Base-by-base conservation (phyloP, 2,888 invertebrate species). In the Macrosiphum euphorbiae region DNA sequence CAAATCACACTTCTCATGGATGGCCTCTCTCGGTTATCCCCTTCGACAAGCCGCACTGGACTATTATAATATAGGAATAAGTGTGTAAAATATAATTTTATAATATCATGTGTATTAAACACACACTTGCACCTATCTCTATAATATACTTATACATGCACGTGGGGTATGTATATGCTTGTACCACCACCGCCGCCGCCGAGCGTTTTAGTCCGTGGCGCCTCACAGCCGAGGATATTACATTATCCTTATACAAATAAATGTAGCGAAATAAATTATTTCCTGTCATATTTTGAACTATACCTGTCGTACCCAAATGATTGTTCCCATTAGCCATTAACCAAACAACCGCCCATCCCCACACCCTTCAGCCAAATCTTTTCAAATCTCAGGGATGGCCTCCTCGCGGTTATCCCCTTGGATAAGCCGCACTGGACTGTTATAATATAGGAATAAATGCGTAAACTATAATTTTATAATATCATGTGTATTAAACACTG, bases 201-300 rank as follows among this genome's bases (percentile, higher is more conserved):
- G 44, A 44, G 16, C 28, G 89, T 61, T 90, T 61, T 47, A 44
- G n/a, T 47, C 44, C n/a, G 47, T 90, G 90, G 78, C 90, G 67
- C 50, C 47, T 90, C 50, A 26, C 26, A 78, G 67, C 90, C 78
- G 90, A 90, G 67, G 78, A 50, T 52, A 90, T 90, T 90, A 44
- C 44, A 90, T 90, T 90, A 78, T 90, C 90, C 90, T 90, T 52
- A 35, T n/a, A n/a, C n/a, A n/a, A n/a, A n/a, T 52, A 52, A 52
- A 52, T 52, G 16, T 13, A 52, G 1, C 52, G 52, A n/a, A n/a
- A n/a, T n/a, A 52, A 52, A 61, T 61, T 11, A 61, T 61, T 61
- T 3, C n/a, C n/a, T 4, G n/a, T n/a, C 67, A 13, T n/a, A 13
- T 67, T 67, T n/a, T 67, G n/a, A n/a, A 67, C 13, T n/a, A 50